Conservation (phyloP, 53 echinoderm and acorn worm species). For the Luidia sarsii region DNA sequence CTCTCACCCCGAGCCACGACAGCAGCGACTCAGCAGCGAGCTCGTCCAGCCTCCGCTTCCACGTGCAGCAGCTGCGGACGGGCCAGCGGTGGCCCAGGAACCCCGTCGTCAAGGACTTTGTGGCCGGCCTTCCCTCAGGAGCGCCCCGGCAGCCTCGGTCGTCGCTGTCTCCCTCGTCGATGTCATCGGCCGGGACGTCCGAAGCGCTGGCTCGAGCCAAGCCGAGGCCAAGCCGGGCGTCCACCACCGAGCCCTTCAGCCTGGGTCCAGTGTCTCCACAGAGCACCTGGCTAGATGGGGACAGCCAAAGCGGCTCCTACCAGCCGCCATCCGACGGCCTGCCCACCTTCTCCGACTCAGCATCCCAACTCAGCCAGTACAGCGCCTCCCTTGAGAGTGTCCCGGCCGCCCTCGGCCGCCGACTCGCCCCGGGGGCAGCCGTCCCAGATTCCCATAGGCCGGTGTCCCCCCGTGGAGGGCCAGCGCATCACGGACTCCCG, state of each 20-base stretch:
- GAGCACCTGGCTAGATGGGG: conserved; percentile 21
- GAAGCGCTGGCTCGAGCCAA: too few relatives aligned
- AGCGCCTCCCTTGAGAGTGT: conserved; percentile 47
- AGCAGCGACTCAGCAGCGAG: neutral
- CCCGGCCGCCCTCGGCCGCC: too few relatives aligned
- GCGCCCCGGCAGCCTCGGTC: neutral
- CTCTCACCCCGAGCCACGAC: conserved; percentile 9
- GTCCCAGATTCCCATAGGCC: neutral
- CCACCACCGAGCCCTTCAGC: neutral
- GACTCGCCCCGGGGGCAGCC: too few relatives aligned
- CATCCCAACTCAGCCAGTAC: conserved; percentile 60
- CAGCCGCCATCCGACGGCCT: conserved; percentile 27
- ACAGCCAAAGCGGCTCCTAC: conserved; percentile 34
- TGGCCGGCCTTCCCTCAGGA: conserved; percentile 2
- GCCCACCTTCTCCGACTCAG: conserved; percentile 74
- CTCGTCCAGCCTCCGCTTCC: neutral
- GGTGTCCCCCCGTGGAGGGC: conserved; percentile 5
- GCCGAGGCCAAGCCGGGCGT: neutral
- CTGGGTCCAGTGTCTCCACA: conserved; percentile 30
- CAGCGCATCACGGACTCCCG: conserved; percentile 8
- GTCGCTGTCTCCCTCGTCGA: too few relatives aligned
- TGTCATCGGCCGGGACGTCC: neutral
- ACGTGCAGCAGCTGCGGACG: neutral
- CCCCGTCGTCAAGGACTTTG: conserved; percentile 20
- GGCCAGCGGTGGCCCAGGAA: neutral